Percentiles rank a stretch among this genome's conserved stretches.
phyloP scores from a whole-genome alignment of 1,140 invertebrate species.

The Ylistrum balloti region DNA sequence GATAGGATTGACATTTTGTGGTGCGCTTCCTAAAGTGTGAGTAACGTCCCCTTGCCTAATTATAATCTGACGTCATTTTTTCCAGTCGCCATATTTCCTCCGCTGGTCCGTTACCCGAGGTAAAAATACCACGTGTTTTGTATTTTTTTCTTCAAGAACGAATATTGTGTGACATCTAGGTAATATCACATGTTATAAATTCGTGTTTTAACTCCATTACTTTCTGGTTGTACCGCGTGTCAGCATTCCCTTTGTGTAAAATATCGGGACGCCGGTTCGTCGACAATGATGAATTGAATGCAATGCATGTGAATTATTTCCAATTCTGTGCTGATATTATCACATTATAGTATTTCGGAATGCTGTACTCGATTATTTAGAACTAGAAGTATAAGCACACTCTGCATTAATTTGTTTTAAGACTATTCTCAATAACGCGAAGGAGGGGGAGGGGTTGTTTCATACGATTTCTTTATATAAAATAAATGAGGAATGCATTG shows the following conservation, averaged over 20 bases:
- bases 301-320: too few species aligned
- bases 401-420: too few species aligned
- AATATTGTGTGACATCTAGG: not conserved
- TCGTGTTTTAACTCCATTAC: not conserved
- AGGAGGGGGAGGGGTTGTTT: too few species aligned
- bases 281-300: not conserved
- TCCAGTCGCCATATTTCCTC: not conserved
- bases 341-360: too few species aligned
- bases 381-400: too few species aligned
- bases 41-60: not conserved
- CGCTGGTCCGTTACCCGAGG: constrained; percentile 15
- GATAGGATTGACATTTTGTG: too few species aligned
- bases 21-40: not conserved
- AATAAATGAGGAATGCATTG: too few species aligned
- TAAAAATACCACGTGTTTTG: constrained; percentile 34
- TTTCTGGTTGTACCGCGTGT: not conserved
- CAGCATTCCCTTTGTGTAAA: not conserved
- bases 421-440: too few species aligned
- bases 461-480: too few species aligned
- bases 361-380: too few species aligned
- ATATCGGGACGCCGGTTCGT: not conserved
- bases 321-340: too few species aligned
- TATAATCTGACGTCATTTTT: not conserved
- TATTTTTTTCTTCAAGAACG: not conserved
- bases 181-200: not conserved